These are phyloP conservation scores for Saiga tatarica DNA, from an alignment of 2,113 vertebrate genomes.

Conservation along the genomic window DNA sequence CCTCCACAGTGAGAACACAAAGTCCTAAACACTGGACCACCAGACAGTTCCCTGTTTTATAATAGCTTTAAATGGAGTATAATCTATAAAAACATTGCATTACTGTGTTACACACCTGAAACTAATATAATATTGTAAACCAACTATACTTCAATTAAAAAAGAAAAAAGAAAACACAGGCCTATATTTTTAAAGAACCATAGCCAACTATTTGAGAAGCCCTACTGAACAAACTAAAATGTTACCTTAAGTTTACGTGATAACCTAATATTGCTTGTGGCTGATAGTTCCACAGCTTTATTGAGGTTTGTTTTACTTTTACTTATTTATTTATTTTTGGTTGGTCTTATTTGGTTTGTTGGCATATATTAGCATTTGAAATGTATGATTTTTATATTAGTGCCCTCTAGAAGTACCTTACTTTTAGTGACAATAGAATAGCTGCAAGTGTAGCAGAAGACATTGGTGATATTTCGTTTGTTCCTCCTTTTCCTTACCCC, in stretches of 20 bases:
- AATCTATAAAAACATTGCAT: not conserved
- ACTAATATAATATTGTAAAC: not conserved
- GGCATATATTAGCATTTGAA: not conserved
- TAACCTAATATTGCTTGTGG: not conserved
- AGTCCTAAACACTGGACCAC: not conserved
- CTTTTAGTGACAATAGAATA: not conserved
- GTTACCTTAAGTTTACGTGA: not conserved
- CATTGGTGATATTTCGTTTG: not conserved
- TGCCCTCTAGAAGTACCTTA: not conserved
- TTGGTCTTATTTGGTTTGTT: not conserved
- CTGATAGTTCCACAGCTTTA: not conserved
- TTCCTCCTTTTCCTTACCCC: conserved; percentile 5
- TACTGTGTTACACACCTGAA: not conserved
- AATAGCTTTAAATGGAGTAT: not conserved
- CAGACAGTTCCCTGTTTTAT: not conserved
- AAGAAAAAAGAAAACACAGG: not conserved
- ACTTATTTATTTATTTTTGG: not conserved
- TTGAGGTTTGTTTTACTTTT: not conserved
- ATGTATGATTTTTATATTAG: not conserved
- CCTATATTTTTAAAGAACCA: not conserved
- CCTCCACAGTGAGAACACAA: not conserved
- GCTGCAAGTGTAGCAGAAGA: not conserved
- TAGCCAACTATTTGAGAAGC: not conserved
- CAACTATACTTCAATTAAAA: not conserved
- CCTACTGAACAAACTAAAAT: not conserved